phyloP scores from a whole-genome alignment of 2,797 vertebrate genomes.

The Coccyzus lansbergi region DNA sequence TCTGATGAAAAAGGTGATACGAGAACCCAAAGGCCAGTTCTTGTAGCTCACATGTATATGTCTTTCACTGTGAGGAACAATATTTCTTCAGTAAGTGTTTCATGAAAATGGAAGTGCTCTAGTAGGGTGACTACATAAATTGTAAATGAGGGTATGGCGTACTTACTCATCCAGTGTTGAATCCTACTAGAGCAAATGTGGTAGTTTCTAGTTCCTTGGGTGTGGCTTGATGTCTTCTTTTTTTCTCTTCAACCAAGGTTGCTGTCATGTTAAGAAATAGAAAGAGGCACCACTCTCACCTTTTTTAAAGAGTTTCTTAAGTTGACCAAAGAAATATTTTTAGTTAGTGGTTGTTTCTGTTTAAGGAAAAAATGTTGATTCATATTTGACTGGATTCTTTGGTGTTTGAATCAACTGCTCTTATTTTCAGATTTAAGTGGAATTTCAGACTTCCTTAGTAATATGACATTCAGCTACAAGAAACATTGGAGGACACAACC shows the following conservation, averaged over 20 bases:
- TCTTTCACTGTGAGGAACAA: neutral
- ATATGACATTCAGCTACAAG: neutral
- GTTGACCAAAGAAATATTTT: neutral
- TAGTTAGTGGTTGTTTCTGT: neutral
- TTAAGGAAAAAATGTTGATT: neutral
- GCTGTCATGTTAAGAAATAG: neutral
- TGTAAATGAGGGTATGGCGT: neutral
- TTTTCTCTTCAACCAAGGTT: neutral
- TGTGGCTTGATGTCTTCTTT: neutral
- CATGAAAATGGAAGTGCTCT: neutral
- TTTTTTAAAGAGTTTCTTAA: neutral
- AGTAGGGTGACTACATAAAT: neutral
- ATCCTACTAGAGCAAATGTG: neutral
- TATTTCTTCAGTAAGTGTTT: neutral
- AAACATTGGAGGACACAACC: neutral
- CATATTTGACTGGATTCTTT: neutral
- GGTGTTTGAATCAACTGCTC: conserved; percentile 1
- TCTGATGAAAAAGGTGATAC: neutral
- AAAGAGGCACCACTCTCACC: neutral
- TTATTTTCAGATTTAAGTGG: conserved; percentile 17
- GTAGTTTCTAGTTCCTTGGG: neutral
- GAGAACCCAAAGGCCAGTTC: neutral
- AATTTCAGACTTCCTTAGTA: conserved; percentile 3
- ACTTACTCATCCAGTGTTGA: neutral
- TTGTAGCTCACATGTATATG: neutral